These are phyloP conservation scores for Drosophila peninsularis DNA, from an alignment of 2,888 invertebrate species.

Conservation along the genomic window DNA sequence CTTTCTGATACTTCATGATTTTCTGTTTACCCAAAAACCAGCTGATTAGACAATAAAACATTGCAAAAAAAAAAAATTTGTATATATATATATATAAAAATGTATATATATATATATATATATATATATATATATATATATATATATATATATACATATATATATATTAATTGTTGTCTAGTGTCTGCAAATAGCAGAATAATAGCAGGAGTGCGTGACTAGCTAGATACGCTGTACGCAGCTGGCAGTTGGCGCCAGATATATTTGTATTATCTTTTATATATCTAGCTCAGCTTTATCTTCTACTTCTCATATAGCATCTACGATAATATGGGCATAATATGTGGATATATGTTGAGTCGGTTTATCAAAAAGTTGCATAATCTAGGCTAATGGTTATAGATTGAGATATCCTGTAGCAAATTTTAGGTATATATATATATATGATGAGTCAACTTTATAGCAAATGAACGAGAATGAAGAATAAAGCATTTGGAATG, in stretches of 20 bases:
- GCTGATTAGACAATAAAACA: conserved; percentile 14
- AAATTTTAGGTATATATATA: too few relatives aligned
- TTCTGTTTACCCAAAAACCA: conserved; percentile 19
- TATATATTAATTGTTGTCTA: conserved; percentile 8
- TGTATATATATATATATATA: background rate
- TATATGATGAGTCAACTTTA: too few relatives aligned
- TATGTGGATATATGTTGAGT: background rate
- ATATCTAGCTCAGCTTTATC: background rate
- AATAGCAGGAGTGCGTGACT: background rate
- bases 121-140: conserved; percentile 6
- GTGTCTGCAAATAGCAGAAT: conserved; percentile 10
- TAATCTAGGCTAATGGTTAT: too few relatives aligned
- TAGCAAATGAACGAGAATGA: too few relatives aligned
- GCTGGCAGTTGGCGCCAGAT: background rate
- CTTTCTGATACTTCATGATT: conserved; percentile 36
- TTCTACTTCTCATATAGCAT: background rate
- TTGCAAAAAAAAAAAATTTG: conserved; percentile 19
- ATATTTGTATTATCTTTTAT: background rate
- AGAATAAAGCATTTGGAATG: background rate
- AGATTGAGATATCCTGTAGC: too few relatives aligned
- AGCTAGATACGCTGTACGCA: conserved; percentile 3
- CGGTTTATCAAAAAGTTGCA: background rate
- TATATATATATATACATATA: conserved; percentile 2
- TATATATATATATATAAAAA: background rate
- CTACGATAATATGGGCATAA: background rate